These are phyloP conservation scores for Pseudomugil gertrudae DNA, from an alignment of 2,797 vertebrate genomes.

Conservation along the genomic window DNA sequence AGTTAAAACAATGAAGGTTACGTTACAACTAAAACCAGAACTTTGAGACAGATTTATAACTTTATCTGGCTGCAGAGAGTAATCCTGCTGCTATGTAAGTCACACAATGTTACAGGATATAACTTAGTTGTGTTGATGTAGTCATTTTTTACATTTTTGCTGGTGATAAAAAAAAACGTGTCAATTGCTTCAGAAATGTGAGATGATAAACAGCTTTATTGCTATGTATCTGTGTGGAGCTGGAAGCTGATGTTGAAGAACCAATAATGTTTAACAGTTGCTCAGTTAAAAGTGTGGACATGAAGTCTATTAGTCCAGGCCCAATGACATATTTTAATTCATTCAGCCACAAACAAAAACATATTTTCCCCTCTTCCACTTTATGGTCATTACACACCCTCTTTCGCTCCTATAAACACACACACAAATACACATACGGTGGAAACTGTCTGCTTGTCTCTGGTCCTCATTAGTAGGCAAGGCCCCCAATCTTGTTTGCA, in stretches of 20 bases:
- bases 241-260: not conserved
- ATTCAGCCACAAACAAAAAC: slow-evolving; percentile 7
- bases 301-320: not conserved
- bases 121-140: not conserved
- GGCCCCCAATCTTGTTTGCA: slow-evolving; percentile 73
- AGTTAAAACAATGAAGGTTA: too few species aligned
- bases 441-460: slow-evolving; percentile 41
- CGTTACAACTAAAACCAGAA: not conserved
- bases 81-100: not conserved
- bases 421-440: slow-evolving; percentile 24
- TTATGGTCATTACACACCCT: slow-evolving; percentile 4
- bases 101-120: not conserved
- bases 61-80: not conserved
- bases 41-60: not conserved
- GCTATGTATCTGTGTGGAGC: not conserved
- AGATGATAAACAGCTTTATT: not conserved
- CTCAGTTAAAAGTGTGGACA: not conserved
- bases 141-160: not conserved
- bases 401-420: slow-evolving; percentile 3
- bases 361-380: not conserved
- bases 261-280: not conserved
- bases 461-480: slow-evolving; percentile 74
- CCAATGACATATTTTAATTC: not conserved
- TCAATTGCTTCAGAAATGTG: not conserved
- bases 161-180: not conserved